phyloP scores from a whole-genome alignment of 2,113 vertebrate species.

The Sminthopsis crassicaudata region DNA sequence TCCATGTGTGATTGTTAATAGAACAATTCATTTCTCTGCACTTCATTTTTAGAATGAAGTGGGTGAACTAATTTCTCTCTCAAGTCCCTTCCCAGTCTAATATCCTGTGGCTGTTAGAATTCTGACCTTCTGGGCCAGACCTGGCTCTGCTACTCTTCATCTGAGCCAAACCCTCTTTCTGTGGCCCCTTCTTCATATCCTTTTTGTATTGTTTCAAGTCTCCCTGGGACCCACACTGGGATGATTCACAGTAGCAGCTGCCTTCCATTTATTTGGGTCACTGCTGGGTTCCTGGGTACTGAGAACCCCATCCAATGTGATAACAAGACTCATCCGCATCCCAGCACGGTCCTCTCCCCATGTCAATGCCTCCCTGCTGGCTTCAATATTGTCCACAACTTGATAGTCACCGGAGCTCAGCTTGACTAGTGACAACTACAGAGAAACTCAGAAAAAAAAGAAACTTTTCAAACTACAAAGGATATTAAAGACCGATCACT shows the following conservation, averaged over 20 bases:
- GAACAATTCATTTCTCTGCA: background rate
- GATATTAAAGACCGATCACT: background rate
- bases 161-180: background rate
- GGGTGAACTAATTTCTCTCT: background rate
- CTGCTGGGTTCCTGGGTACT: constrained; percentile 24
- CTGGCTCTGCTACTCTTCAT: background rate
- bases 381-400: background rate
- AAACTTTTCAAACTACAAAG: background rate
- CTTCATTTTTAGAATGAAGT: background rate
- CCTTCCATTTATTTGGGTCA: constrained; percentile 64
- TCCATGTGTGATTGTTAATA: background rate
- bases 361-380: background rate
- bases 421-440: background rate
- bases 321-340: constrained; percentile 44
- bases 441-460: background rate
- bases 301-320: constrained; percentile 28
- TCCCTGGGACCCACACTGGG: background rate
- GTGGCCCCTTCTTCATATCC: background rate
- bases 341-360: constrained; percentile 5
- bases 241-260: constrained; percentile 55
- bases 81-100: background rate
- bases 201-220: constrained; percentile 10
- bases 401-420: background rate
- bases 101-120: background rate
- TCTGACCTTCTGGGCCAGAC: background rate